A percentile compares a stretch with the other conserved stretches of the same genome.
Evolutionary conservation across 1,140 invertebrate species (phyloP).

Genomic region (Diprion similis): DNA sequence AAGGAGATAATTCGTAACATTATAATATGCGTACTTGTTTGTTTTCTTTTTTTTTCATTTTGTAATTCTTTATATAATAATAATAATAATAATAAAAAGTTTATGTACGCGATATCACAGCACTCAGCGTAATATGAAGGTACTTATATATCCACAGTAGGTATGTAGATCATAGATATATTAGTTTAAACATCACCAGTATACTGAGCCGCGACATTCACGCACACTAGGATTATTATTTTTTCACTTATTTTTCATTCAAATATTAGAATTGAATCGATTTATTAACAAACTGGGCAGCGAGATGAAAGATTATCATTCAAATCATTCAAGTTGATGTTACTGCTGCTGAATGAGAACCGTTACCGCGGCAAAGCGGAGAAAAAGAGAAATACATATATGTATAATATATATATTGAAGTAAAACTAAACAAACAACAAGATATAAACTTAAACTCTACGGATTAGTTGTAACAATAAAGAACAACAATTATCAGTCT

Average conservation of each 20-base stretch:
- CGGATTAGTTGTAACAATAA: too few relatives aligned
- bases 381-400: too few relatives aligned
- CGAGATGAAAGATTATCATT: too few relatives aligned
- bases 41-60: conserved; percentile 23
- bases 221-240: conserved; percentile 1
- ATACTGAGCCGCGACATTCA: conserved; percentile 32
- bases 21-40: conserved; percentile 52
- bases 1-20: conserved; percentile 50
- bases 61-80: conserved; percentile 22
- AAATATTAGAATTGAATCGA: too few relatives aligned
- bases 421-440: too few relatives aligned
- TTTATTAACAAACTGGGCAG: too few relatives aligned
- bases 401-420: too few relatives aligned
- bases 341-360: too few relatives aligned
- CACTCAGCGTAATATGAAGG: conserved; percentile 54
- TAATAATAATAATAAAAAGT: conserved; percentile 25
- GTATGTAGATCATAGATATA: conserved; percentile 27
- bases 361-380: too few relatives aligned
- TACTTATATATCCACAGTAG: conserved; percentile 45
- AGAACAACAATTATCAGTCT: too few relatives aligned
- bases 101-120: conserved; percentile 61
- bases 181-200: conserved; percentile 21
- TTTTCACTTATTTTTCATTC: conserved; percentile 10
- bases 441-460: too few relatives aligned
- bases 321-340: too few relatives aligned